Evolutionary conservation across 2,888 invertebrate species (phyloP).

Genomic region (Xestoiulus laeticollis): DNA sequence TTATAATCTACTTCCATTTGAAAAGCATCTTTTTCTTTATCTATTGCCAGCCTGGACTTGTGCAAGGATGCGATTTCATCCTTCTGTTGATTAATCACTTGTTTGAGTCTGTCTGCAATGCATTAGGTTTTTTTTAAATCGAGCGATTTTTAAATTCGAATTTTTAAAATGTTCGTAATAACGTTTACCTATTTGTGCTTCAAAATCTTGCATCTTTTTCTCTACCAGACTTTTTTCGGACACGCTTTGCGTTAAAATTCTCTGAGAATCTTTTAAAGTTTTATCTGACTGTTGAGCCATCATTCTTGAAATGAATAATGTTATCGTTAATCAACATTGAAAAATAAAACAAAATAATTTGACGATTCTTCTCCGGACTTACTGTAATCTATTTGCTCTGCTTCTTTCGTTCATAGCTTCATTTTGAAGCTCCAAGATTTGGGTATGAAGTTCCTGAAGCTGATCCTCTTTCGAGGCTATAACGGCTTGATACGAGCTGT

Average conservation of each 20-base stretch:
- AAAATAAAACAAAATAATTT: neutral
- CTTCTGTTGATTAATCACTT: neutral
- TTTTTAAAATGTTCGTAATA: neutral
- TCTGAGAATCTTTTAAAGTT: constrained; percentile 32
- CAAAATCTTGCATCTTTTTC: constrained; percentile 42
- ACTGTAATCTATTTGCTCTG: constrained; percentile 38
- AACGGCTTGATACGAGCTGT: constrained; percentile 7
- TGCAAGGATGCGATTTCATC: constrained; percentile 12
- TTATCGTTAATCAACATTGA: neutral
- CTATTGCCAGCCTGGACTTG: neutral
- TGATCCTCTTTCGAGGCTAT: constrained; percentile 43
- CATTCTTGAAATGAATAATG: neutral
- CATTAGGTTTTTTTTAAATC: neutral
- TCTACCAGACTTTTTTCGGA: constrained; percentile 43
- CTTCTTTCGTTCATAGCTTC: constrained; percentile 33
- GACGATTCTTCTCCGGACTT: neutral
- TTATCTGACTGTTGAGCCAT: constrained; percentile 34
- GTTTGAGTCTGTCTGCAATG: constrained; percentile 36
- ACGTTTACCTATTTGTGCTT: constrained; percentile 16
- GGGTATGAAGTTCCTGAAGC: constrained; percentile 18
- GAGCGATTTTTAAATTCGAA: neutral
- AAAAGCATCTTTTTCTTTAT: constrained; percentile 49
- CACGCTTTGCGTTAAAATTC: constrained; percentile 31
- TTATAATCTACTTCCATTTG: constrained; percentile 45
- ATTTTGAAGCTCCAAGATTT: constrained; percentile 7